A percentile compares a stretch with the other conserved stretches of the same genome.
These are phyloP conservation scores for Gila robusta DNA, from an alignment of 2,797 vertebrate species.

Conservation along the genomic window DNA sequence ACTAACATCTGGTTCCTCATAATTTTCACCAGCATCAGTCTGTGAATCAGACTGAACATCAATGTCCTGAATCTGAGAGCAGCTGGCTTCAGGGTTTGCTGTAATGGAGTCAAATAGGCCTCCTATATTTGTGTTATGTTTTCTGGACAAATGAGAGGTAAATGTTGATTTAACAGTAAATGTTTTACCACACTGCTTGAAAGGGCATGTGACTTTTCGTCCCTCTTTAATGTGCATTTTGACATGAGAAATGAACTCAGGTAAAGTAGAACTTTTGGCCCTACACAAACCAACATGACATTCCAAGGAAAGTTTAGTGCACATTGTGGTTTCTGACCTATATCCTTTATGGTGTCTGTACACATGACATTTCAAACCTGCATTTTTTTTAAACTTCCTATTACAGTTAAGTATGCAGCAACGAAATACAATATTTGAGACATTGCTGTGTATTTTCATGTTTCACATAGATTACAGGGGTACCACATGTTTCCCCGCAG, in stretches of 20 bases:
- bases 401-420: slow-evolving; percentile 2
- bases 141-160: background rate
- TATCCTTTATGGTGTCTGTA: slow-evolving; percentile 5
- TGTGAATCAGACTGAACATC: background rate
- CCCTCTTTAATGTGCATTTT: background rate
- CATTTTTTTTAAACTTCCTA: background rate
- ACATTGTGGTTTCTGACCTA: background rate
- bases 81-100: background rate
- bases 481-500: background rate
- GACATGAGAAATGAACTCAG: background rate
- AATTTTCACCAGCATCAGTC: too few species aligned
- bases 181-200: background rate
- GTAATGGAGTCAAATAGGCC: too few species aligned
- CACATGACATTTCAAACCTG: background rate
- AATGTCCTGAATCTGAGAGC: background rate
- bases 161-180: background rate
- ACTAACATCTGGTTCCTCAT: too few species aligned
- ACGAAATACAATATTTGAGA: slow-evolving; percentile 1
- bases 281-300: background rate
- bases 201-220: background rate
- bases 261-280: background rate
- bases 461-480: background rate
- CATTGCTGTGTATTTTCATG: background rate
- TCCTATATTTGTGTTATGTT: background rate
- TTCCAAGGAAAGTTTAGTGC: background rate